Evolutionary conservation across 2,888 invertebrate species (phyloP), one percentile per base, ranked within the genome.

Genomic region (Diploptera punctata): DNA sequence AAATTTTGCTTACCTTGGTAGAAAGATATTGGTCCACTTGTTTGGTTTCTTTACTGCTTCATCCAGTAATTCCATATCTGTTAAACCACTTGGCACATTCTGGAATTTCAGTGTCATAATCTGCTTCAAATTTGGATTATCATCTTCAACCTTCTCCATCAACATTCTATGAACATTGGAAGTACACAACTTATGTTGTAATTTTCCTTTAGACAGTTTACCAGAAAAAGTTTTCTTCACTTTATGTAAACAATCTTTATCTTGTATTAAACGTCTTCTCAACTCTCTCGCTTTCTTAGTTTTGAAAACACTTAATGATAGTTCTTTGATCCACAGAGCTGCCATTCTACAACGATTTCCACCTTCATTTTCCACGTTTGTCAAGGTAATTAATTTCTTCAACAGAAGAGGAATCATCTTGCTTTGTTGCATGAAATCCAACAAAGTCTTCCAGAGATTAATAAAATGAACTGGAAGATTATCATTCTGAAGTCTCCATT

Each of bases 1-100:
- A n/a, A n/a, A n/a, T n/a, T 19, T n/a, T n/a, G 13, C 61, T 52
- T 52, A 68, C 68, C 57, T 43, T 38, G 68, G 57, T 21, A 68
- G 68, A 31, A 68, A 68, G 38, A 68, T 57, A 2, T 29, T 47
- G 13, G 68, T 68, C 26, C 38, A 68, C 44, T 33, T 21, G 21
- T 26, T 68, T 9, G 68, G 68, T 16, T 38, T 24, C 57, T 24
- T 10, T 4, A 57, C 38, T 18, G 38, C 19, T 18, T 43, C 26
- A n/a, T 26, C 9, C 7, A 57, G 18, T 5, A 68, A n/a, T 13
- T 68, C 38, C 21, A 16, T 0, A 3, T 13, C 10, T 10, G 24
- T 43, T 9, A 62, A 16, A 3, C 19, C 16, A 1, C 5, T 38
- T 21, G 62, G 62, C 33, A 62, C 7, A 1, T 43, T 43, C 62